Evolutionary conservation across 2,113 vertebrate genomes (phyloP).

Genomic region (Lethenteron camtschaticum): DNA sequence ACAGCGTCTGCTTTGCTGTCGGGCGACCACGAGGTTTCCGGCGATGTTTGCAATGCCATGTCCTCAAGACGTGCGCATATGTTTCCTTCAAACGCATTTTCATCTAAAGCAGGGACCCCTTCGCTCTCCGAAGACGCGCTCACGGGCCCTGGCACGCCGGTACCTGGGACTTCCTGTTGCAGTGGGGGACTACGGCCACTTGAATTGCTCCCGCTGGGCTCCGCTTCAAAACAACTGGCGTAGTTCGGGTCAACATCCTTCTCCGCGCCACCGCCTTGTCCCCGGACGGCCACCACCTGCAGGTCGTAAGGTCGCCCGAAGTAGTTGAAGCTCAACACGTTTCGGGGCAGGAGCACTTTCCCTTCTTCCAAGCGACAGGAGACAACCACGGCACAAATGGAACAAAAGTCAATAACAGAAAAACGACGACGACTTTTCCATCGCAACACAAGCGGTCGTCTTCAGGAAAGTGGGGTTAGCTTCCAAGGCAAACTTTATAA

Average conservation of each 20-base stretch:
- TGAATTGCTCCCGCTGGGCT: neutral
- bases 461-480: too few relatives aligned
- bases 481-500: neutral
- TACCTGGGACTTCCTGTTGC: neutral
- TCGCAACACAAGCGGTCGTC: too few relatives aligned
- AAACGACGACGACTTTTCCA: neutral
- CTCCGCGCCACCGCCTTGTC: neutral
- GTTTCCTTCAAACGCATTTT: too few relatives aligned
- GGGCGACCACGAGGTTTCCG: too few relatives aligned
- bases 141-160: neutral
- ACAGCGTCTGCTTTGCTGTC: neutral
- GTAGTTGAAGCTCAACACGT: neutral
- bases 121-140: neutral
- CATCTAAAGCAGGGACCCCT: neutral
- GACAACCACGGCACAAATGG: neutral
- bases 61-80: too few relatives aligned
- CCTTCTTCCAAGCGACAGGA: neutral
- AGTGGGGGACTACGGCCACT: neutral
- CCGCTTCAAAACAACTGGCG: neutral
- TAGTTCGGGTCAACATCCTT: neutral
- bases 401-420: neutral
- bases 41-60: too few relatives aligned
- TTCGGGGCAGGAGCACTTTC: constrained; percentile 1
- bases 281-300: neutral
- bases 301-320: neutral